Base-by-base conservation (phyloP, 2,113 vertebrate genomes). In the Uria aalge region DNA sequence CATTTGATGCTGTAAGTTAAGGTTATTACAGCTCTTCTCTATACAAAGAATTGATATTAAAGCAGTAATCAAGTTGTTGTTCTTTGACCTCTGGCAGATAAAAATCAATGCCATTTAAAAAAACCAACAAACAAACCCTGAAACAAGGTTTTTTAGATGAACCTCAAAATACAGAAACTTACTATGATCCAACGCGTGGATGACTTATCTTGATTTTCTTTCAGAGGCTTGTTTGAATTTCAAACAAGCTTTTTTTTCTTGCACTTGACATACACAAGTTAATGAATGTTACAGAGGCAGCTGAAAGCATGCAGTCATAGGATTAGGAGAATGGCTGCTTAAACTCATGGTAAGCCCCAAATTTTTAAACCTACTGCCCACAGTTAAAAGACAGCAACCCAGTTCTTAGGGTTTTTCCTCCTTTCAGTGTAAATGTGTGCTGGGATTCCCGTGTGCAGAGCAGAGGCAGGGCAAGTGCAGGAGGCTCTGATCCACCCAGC, bases 191-290 rank as follows among this genome's bases (percentile, higher is more conserved):
- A 40, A 1, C 20, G 63, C 67, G 73, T 80, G 41, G 59, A 14
- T 4, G 16, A 55, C 81, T 96, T 96, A 92, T 85, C 94, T 96
- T 76, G 75, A 92, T 92, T 96, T 90, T 79, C 53, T 88, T 84
- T 71, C 53, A 73, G 30, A 90, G 85, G 9, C 41, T 85, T 90
- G 85, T 96, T 96, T 96, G 85, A 94, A 87, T 88, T 95, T 90
- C 87, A 94, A 93, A 94, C 77, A 60, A 22, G 30, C 47, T 72
- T 80, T 63, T 69, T 55, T 53, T 40, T 40, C 30, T 81, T 71
- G 32, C 24, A 41, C 30, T 89, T 83, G 62, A 66, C 71, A 90
- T 19, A 12, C 47, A 40, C 24, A 69, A 90, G 85, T 92, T 95
- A 90, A 94, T 91, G 45, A 85, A 50, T 85, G 85, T 80, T 69